Evolutionary conservation across 1,140 invertebrate genomes (phyloP).

Genomic region (Drosophila subpulchrella): DNA sequence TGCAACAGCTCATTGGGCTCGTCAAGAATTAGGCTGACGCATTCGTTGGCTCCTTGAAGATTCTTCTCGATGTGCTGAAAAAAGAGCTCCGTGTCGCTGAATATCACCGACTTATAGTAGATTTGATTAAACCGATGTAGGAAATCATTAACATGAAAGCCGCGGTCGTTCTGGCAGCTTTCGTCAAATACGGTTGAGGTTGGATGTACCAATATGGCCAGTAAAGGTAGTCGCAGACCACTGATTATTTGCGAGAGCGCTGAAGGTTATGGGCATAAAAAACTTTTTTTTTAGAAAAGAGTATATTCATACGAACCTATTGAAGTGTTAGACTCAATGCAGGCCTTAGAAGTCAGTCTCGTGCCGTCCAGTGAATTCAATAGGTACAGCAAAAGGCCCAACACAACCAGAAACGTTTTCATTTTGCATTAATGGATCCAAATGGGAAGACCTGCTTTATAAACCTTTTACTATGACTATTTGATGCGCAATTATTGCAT

Average conservation of each 20-base stretch:
- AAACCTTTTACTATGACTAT: background rate
- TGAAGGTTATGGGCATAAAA: conserved; percentile 13
- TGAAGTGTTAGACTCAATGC: background rate
- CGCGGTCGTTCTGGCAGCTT: conserved; percentile 38
- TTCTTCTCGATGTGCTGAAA: conserved; percentile 73
- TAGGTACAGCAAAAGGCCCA: background rate
- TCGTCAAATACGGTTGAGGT: conserved; percentile 5
- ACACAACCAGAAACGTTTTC: background rate
- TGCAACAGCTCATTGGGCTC: conserved; percentile 59
- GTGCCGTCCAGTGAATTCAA: background rate
- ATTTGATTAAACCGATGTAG: conserved; percentile 61
- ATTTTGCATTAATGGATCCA: background rate
- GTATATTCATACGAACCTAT: background rate
- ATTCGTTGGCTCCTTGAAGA: conserved; percentile 71
- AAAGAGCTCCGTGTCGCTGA: conserved; percentile 66
- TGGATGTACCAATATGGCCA: conserved; percentile 66
- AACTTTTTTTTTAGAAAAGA: background rate
- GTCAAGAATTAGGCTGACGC: conserved; percentile 75
- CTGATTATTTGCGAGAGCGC: conserved; percentile 79
- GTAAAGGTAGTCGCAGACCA: conserved; percentile 52
- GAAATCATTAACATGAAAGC: conserved; percentile 67
- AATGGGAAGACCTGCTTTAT: background rate
- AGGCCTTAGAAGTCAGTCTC: background rate
- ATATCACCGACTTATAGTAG: conserved; percentile 75
- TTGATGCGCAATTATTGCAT: background rate